A percentile compares a stretch with the other conserved stretches of the same genome.
phyloP scores from a whole-genome alignment of 1,140 invertebrate species.

The Drosophila dunni region DNA sequence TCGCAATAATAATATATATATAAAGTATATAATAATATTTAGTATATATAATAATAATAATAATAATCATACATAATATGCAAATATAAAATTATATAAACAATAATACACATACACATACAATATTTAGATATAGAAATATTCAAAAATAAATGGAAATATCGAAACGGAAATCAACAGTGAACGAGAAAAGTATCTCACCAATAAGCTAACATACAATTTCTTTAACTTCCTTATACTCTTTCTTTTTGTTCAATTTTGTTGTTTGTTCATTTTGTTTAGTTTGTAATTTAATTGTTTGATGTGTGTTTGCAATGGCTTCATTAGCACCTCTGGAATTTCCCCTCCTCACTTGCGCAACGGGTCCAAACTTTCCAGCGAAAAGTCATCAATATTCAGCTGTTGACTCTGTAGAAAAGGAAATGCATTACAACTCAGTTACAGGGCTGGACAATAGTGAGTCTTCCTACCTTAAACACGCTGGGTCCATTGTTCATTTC shows the following conservation, averaged over 20 bases:
- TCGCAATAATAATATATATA: conserved; percentile 65
- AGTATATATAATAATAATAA: conserved; percentile 27
- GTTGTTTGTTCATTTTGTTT: conserved; percentile 1
- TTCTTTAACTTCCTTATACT: conserved; percentile 9
- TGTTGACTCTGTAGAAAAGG: conserved; percentile 71
- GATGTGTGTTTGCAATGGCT: conserved; percentile 59
- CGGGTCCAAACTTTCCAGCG: conserved; percentile 93
- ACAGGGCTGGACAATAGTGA: not conserved
- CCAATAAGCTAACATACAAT: conserved; percentile 30
- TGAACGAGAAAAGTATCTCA: not conserved
- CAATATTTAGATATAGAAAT: conserved; percentile 35
- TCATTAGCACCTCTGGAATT: conserved; percentile 62
- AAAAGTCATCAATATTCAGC: conserved; percentile 90
- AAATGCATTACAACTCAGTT: conserved; percentile 1
- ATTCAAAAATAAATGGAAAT: conserved; percentile 21
- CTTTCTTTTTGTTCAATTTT: not conserved
- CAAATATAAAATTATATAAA: conserved; percentile 72
- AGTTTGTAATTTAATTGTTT: conserved; percentile 23
- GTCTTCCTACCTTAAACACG: conserved; percentile 73
- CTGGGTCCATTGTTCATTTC: conserved; percentile 80
- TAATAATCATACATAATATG: conserved; percentile 81
- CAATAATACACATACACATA: conserved; percentile 76
- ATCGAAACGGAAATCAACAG: conserved; percentile 5
- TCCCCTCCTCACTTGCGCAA: conserved; percentile 85
- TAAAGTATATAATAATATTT: conserved; percentile 55